phyloP scores from a whole-genome alignment of 2,888 invertebrate species.

The Deroplatys truncata region DNA sequence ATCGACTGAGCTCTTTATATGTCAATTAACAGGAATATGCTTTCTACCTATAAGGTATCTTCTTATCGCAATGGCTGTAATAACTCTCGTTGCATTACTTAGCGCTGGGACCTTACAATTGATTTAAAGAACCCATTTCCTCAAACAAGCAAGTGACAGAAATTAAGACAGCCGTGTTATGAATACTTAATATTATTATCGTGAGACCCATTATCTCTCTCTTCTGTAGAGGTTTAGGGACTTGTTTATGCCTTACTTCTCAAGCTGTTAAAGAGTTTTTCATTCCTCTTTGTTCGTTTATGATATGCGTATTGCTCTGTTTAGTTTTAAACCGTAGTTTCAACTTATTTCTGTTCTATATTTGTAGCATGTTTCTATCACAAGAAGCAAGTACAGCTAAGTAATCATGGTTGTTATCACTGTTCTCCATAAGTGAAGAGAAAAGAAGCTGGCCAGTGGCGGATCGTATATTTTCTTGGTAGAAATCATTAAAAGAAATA shows the following conservation, averaged over 20 bases:
- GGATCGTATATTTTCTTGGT: no score
- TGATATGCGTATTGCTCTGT: no score
- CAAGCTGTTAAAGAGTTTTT: background rate
- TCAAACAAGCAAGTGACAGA: background rate
- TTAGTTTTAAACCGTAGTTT: no score
- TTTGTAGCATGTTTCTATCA: no score
- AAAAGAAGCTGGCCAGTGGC: no score
- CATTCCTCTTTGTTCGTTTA: background rate
- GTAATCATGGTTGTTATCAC: no score
- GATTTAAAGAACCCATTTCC: conserved; percentile 15
- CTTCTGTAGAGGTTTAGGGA: background rate
- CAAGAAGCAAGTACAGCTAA: no score
- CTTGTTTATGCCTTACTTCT: background rate
- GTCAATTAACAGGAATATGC: background rate
- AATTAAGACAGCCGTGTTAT: background rate
- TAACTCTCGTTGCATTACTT: background rate
- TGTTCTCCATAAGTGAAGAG: no score
- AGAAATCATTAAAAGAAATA: no score
- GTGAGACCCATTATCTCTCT: background rate
- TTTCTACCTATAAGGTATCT: background rate
- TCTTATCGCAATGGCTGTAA: background rate
- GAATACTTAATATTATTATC: conserved; percentile 10
- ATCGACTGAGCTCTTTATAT: background rate
- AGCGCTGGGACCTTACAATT: background rate
- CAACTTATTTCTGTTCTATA: no score